Conservation (phyloP, 2,888 invertebrate species). For the Polydrusus cervinus region DNA sequence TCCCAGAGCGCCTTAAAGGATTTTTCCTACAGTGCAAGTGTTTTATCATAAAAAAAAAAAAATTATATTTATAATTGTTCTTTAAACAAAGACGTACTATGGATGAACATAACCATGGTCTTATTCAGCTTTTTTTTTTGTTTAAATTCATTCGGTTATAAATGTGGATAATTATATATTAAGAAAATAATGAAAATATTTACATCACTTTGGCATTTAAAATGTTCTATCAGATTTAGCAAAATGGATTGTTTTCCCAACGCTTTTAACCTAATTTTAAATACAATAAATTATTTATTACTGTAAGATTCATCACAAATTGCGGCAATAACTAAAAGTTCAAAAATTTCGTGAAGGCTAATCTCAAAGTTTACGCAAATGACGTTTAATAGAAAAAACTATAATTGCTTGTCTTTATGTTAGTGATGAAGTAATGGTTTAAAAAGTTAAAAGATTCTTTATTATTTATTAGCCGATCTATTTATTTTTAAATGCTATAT, state of each 20-base stretch:
- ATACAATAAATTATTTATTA: conserved; percentile 10
- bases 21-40: too few species aligned
- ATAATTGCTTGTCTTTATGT: not conserved
- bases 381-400: not conserved
- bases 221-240: not conserved
- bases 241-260: not conserved
- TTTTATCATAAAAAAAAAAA: too few species aligned
- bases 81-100: too few species aligned
- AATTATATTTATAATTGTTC: too few species aligned
- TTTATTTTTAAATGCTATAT: too few species aligned
- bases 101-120: too few species aligned
- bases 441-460: not conserved
- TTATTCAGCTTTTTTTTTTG: too few species aligned
- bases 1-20: too few species aligned
- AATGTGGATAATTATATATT: not conserved
- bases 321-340: conserved; percentile 9
- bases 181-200: not conserved
- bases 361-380: conserved; percentile 1
- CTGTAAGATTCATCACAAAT: conserved; percentile 1
- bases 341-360: conserved; percentile 9
- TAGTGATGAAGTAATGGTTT: not conserved
- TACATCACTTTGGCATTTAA: not conserved
- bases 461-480: too few species aligned
- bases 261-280: not conserved
- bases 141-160: not conserved